Evolutionary conservation across 2,888 invertebrate genomes (phyloP).

Genomic region (Hypena proboscidalis): DNA sequence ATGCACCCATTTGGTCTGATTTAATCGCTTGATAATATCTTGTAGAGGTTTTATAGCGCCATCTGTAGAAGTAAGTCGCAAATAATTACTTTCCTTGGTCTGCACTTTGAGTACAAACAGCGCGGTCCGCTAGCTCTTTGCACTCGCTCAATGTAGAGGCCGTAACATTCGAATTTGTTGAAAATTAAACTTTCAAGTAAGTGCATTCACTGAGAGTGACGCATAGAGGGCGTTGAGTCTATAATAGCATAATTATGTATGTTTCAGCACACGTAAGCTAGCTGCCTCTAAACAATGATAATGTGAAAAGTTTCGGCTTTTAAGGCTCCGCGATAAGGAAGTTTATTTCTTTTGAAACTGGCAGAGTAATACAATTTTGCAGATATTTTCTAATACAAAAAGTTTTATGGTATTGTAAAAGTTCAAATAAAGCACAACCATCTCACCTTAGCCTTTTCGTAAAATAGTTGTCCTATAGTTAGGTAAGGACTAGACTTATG

Average conservation of each 20-base stretch:
- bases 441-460: too few relatives aligned
- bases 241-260: background rate
- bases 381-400: background rate
- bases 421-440: too few relatives aligned
- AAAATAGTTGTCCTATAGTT: too few relatives aligned
- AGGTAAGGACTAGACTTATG: too few relatives aligned
- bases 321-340: background rate
- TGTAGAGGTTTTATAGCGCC: slow-evolving; percentile 24
- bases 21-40: background rate
- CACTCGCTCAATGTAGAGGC: slow-evolving; percentile 26
- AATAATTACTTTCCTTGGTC: slow-evolving; percentile 24
- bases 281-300: too few relatives aligned
- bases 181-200: background rate
- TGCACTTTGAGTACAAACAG: slow-evolving; percentile 10
- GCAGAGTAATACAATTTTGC: background rate
- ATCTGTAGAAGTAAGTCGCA: slow-evolving; percentile 26
- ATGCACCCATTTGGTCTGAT: too few relatives aligned
- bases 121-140: slow-evolving; percentile 12
- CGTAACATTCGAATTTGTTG: slow-evolving; percentile 19
- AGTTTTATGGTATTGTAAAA: too few relatives aligned
- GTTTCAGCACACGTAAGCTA: too few relatives aligned
- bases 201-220: background rate
- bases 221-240: slow-evolving; percentile 3
- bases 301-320: background rate
- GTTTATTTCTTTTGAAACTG: background rate